A percentile compares a stretch with the other conserved stretches of the same genome.
Evolutionary conservation across 2,113 vertebrate species (phyloP).

Genomic region (Eulemur rufifrons): DNA sequence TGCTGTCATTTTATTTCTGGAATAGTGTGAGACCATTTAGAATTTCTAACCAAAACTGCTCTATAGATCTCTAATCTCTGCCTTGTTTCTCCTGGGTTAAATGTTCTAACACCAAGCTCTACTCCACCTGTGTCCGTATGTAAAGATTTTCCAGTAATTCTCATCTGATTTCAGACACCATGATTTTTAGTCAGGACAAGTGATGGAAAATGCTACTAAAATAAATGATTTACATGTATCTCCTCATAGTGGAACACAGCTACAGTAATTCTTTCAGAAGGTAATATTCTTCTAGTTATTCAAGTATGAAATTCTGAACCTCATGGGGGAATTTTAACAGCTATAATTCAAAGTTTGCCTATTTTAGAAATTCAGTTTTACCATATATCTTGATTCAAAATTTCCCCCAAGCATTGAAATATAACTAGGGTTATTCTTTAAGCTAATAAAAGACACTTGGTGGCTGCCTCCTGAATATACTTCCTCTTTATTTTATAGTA

Average conservation of each 20-base stretch:
- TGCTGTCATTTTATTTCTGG: neutral
- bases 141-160: neutral
- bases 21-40: neutral
- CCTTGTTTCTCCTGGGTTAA: neutral
- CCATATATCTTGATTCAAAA: neutral
- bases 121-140: neutral
- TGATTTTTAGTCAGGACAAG: neutral
- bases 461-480: neutral
- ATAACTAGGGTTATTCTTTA: slow-evolving; percentile 11
- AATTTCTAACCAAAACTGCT: neutral
- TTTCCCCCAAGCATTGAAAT: slow-evolving; percentile 34
- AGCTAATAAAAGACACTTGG: neutral
- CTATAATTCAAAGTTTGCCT: neutral
- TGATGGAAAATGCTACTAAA: neutral
- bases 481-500: neutral
- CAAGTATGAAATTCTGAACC: neutral
- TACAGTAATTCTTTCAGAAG: slow-evolving; percentile 31
- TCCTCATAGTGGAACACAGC: neutral
- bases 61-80: neutral
- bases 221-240: neutral
- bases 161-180: neutral
- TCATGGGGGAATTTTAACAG: neutral
- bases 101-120: neutral
- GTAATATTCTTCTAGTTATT: neutral
- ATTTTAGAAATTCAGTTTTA: slow-evolving; percentile 20